Evolutionary conservation across 2,888 invertebrate genomes (phyloP).

Genomic region (Metallyticus violacea): DNA sequence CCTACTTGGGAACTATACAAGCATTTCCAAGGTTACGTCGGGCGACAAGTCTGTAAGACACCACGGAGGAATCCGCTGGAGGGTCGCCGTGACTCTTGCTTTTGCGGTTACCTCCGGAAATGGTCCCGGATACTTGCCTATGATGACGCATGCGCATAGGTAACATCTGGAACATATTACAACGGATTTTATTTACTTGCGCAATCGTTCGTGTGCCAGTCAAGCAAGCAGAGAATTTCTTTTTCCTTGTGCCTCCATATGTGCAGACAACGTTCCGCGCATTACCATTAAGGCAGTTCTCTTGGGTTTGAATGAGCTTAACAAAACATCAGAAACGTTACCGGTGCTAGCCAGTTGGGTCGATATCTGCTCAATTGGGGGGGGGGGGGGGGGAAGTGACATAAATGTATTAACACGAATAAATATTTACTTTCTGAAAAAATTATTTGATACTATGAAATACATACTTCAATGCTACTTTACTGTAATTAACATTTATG

Average conservation of each 20-base stretch:
- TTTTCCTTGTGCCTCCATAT: background rate
- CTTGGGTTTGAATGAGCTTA: too few relatives aligned
- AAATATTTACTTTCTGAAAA: too few relatives aligned
- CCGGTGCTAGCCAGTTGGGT: too few relatives aligned
- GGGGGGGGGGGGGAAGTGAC: too few relatives aligned
- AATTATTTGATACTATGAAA: too few relatives aligned
- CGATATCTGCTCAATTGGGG: too few relatives aligned
- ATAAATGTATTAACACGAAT: too few relatives aligned
- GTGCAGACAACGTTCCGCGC: background rate
- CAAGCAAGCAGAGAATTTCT: background rate
- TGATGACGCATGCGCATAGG: background rate
- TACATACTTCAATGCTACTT: too few relatives aligned
- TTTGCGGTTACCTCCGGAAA: background rate
- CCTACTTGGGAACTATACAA: background rate
- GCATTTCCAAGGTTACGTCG: background rate
- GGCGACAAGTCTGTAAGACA: too few relatives aligned
- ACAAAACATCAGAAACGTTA: too few relatives aligned
- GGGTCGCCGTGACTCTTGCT: background rate
- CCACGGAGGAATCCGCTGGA: background rate
- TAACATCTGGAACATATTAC: background rate
- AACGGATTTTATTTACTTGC: background rate
- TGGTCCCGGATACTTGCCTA: background rate
- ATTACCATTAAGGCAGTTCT: too few relatives aligned
- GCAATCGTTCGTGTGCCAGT: background rate
- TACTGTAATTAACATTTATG: too few relatives aligned